These are phyloP conservation scores for Spilosoma lubricipeda DNA, from an alignment of 2,888 invertebrate genomes.

Conservation along the genomic window DNA sequence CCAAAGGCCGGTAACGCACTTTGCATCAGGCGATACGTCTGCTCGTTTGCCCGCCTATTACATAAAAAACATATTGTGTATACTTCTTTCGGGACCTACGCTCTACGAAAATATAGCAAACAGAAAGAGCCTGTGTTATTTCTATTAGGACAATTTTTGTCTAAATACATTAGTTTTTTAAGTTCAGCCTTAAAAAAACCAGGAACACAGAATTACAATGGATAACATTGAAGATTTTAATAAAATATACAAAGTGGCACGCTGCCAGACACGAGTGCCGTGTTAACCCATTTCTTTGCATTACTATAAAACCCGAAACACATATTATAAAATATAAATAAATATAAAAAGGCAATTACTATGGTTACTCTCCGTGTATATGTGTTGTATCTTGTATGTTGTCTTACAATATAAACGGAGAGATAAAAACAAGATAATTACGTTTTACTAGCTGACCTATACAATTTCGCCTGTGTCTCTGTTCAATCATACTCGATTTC, in stretches of 20 bases:
- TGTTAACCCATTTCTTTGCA: conserved; percentile 38
- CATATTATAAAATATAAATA: conserved; percentile 34
- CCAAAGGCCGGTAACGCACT: no score
- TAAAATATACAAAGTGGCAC: conserved; percentile 33
- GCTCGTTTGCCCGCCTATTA: no score
- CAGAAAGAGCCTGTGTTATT: no score
- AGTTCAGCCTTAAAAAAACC: background rate
- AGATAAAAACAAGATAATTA: background rate
- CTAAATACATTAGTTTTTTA: background rate
- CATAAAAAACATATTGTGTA: background rate
- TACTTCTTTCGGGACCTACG: no score
- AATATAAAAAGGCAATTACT: conserved; percentile 28
- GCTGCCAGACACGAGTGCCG: conserved; percentile 32
- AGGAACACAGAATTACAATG: conserved; percentile 16
- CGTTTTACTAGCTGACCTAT: no score
- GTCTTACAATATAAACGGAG: background rate
- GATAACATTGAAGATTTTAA: conserved; percentile 19
- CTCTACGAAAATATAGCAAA: no score
- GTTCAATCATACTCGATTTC: no score
- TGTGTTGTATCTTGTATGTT: conserved; percentile 10
- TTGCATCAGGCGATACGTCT: no score
- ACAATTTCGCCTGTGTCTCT: no score
- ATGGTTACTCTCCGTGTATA: conserved; percentile 10
- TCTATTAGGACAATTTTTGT: background rate
- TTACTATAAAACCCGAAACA: conserved; percentile 37